Evolutionary conservation across 2,797 vertebrate species (phyloP), one percentile per base, ranked within the genome.

Genomic region (Sus cebifrons): DNA sequence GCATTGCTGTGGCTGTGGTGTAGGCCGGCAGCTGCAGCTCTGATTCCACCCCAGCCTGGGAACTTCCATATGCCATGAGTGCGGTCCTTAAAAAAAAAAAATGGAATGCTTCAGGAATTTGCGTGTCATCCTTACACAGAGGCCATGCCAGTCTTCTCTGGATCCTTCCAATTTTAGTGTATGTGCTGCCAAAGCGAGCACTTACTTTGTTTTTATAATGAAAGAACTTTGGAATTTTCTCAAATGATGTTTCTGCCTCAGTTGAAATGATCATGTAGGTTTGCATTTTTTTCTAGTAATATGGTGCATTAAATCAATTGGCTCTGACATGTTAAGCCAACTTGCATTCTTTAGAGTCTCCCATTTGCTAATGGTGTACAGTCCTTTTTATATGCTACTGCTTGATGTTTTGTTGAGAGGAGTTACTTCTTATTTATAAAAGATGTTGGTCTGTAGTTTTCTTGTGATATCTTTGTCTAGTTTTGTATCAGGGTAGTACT

Each of bases 401-500:
- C 71, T 86, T 82, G 36, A 14, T 78, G 65, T 77, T 93, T 86
- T 84, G 16, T 71, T 82, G n/a, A 91, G 29, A 32, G 77, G 36
- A 84, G 32, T 90, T 25, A 77, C 13, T 79, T 36, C 73, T 94
- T 78, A 70, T 93, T 89, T 23, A 62, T 54, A 73, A 83, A 29
- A 32, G 14, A 78, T 83, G 86, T 64, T 81, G 40, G 6, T 25
- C 32, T 75, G 4, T 82, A 65, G 17, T 94, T 94, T 95, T 68
- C 70, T 74, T 74, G 27, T 21, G 3, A 75, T 81, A 11, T 52
- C 32, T 65, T 78, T 93, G 54, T 87, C 20, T 44, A 7, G 14
- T 89, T 95, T 94, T 92, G 32, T 89, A 29, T 64, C n/a, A n/a
- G 21, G 25, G 29, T 88, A 81, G 70, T 73, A 78, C 27, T 71